Evolutionary conservation across 2,113 vertebrate species (phyloP), one percentile per base, ranked within the genome.

Genomic region (Esox niger): DNA sequence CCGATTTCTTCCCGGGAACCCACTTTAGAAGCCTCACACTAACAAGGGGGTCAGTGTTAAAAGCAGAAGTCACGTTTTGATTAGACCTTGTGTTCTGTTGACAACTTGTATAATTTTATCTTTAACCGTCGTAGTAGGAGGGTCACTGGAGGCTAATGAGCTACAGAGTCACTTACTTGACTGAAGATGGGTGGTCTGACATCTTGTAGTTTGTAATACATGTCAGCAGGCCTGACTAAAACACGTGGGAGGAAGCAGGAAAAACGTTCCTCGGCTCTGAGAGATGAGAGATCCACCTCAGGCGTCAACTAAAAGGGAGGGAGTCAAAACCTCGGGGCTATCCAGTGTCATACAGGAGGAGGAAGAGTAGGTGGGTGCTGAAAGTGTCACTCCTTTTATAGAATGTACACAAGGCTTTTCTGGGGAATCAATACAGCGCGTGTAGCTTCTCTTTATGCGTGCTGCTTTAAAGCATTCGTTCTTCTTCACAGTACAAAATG

Each of bases 381-480:
- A 65, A 71, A 61, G 35, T 31, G 38, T 43, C 38, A 15, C 17
- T 43, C 13, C 15, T 43, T 43, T 43, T 43, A 15, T 75, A 31
- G 52, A n/a, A n/a, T 52, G 35, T 26, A 4, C 7, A 63, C 58
- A 75, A 64, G 65, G 62, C 17, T 66, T 38, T 10, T 33, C n/a
- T 13, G 11, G 59, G 47, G 26, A 68, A 77, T 81, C 70, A 64
- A 81, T 82, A 55, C 5, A 31, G 49, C 5, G 10, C 60, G 66
- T 61, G 46, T 13, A 20, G 64, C 33, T 49, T 52, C 35, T 35
- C 46, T 66, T 47, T 10, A 11, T 15, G 30, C 6, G 30, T 23
- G 13, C 38, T 43, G 38, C 31, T 31, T 30, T 43, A 27, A n/a
- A 57, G 52, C 6, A 26, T 20, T 61, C 58, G 63, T 61, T 1